phyloP scores from a whole-genome alignment of 2,113 vertebrate genomes.

The Oenanthe oenanthe region DNA sequence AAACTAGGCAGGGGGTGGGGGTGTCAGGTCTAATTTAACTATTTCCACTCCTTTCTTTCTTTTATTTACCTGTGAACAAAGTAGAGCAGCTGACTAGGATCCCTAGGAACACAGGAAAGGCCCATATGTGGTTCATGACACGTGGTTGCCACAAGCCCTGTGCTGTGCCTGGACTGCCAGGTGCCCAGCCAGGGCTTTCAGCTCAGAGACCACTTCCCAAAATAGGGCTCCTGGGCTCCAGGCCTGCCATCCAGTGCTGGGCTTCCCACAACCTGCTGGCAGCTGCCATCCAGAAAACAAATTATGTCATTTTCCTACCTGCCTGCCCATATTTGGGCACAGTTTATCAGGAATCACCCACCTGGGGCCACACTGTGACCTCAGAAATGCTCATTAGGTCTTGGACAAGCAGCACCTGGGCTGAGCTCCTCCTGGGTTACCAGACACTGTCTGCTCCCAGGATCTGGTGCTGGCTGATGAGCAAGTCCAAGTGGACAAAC shows the following conservation, averaged over 20 bases:
- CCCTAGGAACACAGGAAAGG: not conserved
- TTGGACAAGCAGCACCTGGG: not conserved
- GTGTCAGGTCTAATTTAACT: not conserved
- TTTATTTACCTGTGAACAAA: not conserved
- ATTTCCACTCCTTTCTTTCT: not conserved
- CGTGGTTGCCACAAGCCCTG: accelerated
- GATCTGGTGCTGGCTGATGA: too few relatives aligned
- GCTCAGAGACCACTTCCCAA: not conserved
- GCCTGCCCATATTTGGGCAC: accelerated
- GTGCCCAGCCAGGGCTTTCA: not conserved
- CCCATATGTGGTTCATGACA: accelerated
- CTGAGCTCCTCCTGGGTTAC: not conserved
- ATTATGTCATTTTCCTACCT: not conserved
- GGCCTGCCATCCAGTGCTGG: not conserved
- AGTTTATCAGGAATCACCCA: not conserved
- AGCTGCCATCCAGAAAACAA: not conserved
- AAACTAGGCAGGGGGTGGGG: not conserved
- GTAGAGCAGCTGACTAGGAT: not conserved
- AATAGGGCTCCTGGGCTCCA: not conserved
- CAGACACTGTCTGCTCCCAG: not conserved
- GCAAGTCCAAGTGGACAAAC: not conserved
- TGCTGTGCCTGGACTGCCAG: too few relatives aligned
- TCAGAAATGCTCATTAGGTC: not conserved
- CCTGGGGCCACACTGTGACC: not conserved
- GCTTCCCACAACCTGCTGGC: not conserved